Evolutionary conservation across 1,140 invertebrate species (phyloP).

Genomic region (Meloidogyne exigua): DNA sequence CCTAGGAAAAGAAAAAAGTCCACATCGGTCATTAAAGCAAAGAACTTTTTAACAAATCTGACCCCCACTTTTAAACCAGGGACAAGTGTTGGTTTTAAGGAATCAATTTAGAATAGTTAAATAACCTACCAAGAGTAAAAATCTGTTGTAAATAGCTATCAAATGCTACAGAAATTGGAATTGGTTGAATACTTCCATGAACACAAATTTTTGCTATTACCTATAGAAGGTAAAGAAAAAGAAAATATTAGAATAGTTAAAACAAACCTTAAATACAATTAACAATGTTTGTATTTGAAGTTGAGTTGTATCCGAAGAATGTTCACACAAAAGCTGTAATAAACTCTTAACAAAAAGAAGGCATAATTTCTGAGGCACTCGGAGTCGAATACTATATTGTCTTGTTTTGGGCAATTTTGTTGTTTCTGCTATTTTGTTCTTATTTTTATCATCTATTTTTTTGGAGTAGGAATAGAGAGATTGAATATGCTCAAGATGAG

Average conservation of each 20-base stretch:
- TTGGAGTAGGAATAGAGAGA: not conserved
- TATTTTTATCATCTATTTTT: not conserved
- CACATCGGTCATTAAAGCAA: no score
- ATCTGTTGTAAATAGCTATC: constrained; percentile 7
- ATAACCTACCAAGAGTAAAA: constrained; percentile 12
- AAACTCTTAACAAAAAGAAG: not conserved
- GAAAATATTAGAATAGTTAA: not conserved
- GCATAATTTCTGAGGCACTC: not conserved
- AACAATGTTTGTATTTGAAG: constrained; percentile 9
- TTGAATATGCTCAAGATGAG: constrained; percentile 6
- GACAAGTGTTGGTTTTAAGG: no score
- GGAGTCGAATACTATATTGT: constrained; percentile 13
- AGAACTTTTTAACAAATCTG: no score
- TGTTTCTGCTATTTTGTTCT: not conserved
- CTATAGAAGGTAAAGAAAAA: not conserved
- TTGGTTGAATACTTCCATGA: constrained; percentile 2
- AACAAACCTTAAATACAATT: not conserved
- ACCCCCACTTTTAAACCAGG: no score
- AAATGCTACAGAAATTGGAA: constrained; percentile 8
- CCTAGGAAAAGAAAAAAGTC: no score
- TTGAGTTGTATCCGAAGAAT: constrained; percentile 9
- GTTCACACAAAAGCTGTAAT: not conserved
- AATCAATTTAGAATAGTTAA: not conserved
- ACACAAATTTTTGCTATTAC: constrained; percentile 11
- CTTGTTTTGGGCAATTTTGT: not conserved